These are phyloP conservation scores for Stegodyphus dumicola DNA, from an alignment of 1,140 invertebrate genomes.

Conservation along the genomic window DNA sequence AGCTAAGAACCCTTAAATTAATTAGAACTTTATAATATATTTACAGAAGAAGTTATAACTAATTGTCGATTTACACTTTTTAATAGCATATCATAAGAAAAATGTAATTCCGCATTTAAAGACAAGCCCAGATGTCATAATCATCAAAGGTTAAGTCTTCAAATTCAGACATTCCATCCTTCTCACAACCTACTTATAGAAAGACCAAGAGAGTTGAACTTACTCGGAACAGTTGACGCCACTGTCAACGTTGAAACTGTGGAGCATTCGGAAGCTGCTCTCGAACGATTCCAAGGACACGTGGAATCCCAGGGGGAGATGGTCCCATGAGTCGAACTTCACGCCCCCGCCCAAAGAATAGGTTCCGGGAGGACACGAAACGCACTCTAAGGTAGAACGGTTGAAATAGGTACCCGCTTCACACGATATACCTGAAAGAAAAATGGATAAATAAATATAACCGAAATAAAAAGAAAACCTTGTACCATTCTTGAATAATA, in stretches of 20 bases:
- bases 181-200: too few relatives aligned
- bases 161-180: too few relatives aligned
- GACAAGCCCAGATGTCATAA: too few relatives aligned
- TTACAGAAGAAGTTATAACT: too few relatives aligned
- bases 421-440: constrained; percentile 70
- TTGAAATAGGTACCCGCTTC: constrained; percentile 71
- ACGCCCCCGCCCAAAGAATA: constrained; percentile 73
- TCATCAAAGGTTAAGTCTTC: too few relatives aligned
- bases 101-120: too few relatives aligned
- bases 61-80: too few relatives aligned
- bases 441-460: constrained; percentile 21
- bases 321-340: constrained; percentile 71
- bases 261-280: constrained; percentile 48
- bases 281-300: constrained; percentile 69
- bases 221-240: constrained; percentile 57
- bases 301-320: constrained; percentile 70
- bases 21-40: too few relatives aligned
- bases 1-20: too few relatives aligned
- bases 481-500: not conserved
- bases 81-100: too few relatives aligned
- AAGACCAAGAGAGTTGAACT: not conserved
- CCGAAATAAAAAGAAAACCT: constrained; percentile 14
- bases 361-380: constrained; percentile 70
- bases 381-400: constrained; percentile 69
- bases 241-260: constrained; percentile 2